These are phyloP conservation scores for Muntiacus muntjak DNA, from an alignment of 2,113 vertebrate genomes.

Conservation along the genomic window DNA sequence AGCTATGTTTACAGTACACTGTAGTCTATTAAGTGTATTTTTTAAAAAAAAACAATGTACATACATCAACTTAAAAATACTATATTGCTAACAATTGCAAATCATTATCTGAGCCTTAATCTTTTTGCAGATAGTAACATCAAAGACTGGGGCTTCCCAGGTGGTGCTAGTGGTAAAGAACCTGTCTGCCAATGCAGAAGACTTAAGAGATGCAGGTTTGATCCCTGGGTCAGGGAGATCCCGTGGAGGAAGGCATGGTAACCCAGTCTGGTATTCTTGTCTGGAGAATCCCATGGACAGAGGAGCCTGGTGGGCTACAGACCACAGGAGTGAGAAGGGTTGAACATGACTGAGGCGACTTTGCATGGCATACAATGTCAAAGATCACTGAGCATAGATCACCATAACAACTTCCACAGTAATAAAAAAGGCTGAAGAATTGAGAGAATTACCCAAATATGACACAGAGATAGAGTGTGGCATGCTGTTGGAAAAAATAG, in stretches of 20 bases:
- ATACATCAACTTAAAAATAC: not conserved
- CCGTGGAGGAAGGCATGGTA: not conserved
- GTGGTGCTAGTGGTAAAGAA: not conserved
- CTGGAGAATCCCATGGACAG: not conserved
- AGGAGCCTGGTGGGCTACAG: not conserved
- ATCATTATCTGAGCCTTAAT: not conserved
- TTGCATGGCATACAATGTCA: not conserved
- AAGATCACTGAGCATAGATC: not conserved
- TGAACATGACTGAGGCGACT: not conserved
- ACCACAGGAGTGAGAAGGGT: not conserved
- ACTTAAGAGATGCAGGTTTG: not conserved
- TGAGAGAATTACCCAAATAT: not conserved
- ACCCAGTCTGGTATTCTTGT: not conserved
- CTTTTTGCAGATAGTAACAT: not conserved
- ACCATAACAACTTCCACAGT: not conserved
- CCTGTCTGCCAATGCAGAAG: not conserved
- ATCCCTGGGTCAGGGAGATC: not conserved
- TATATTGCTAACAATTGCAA: not conserved
- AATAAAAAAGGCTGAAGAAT: not conserved
- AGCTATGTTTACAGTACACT: not conserved
- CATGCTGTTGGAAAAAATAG: not conserved
- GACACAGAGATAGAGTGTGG: not conserved
- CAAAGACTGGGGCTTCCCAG: not conserved
- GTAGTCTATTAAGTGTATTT: not conserved
- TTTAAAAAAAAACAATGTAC: not conserved